Evolutionary conservation across 1,140 invertebrate species (phyloP), one percentile per base, ranked within the genome.

Genomic region (Lordiphosa mommai): DNA sequence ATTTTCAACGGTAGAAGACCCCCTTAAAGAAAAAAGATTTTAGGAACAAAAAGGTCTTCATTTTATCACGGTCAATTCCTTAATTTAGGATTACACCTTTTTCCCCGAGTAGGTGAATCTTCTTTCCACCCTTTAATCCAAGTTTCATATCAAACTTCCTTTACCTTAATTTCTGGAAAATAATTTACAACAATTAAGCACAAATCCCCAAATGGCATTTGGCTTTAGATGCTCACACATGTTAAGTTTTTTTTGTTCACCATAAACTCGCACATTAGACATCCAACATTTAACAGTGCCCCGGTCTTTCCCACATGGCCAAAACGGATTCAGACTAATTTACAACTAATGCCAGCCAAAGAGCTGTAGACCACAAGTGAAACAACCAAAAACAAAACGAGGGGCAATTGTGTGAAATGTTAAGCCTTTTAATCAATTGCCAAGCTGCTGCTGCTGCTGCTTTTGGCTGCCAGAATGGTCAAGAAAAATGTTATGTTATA

Each of bases 381-480:
- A 27, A 29, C 20, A 46, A 37, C 41, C 43, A 32, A 40, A 69
- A 56, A 13, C 33, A 29, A 38, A 47, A 58, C 51, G 36, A 43
- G 56, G 50, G 40, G 59, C 72, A 76, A 84, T 77, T 82, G 76
- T 84, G 77, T 84, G 47, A 70, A 67, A 63, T 55, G 76, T 61
- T 85, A 82, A 82, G 72, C 79, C 77, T 69, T 82, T 82, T 84
- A 85, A 82, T 82, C 77, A 82, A 82, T 82, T 84, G 67, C 72
- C 72, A 84, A 27, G 23, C 23, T 27, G 23, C 23, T 27, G 23
- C 23, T 27, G 23, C 23, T 23, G 20, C 20, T 23, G 20, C n/a
- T n/a, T n/a, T n/a, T n/a, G n/a, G n/a, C 20, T 23, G 20, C 20
- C 23, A 27, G 6, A 27, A 27, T 27, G 23, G 23, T 27, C 23